Base-by-base conservation (phyloP, 2,888 invertebrate genomes). In the Aleiodes leptofemur region DNA sequence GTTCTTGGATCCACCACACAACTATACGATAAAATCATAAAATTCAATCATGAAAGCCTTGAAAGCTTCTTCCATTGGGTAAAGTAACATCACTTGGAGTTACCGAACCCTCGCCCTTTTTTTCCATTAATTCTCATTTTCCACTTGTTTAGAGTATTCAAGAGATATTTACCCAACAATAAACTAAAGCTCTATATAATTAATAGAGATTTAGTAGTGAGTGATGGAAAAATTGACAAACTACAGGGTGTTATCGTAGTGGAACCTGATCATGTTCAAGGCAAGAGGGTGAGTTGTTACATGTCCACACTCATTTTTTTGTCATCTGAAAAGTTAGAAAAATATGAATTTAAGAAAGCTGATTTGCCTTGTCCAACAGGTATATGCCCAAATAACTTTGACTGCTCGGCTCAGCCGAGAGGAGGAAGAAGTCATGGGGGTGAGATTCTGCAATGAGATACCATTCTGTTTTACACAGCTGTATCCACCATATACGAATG, bases 381-480 rank as follows among this genome's bases (percentile, higher is more conserved):
- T 96, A 48, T 96, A 93, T 88, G 96, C 95, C 56, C 96, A 96
- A 90, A 93, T 96, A 80, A 95, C 98, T 4, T 92, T 98, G 77
- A 98, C 98, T 14, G 98, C 99, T 90, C 95, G 98, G 82, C 99
- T 99, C 88, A 98, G 98, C 0, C 92, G 98, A 64, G 98, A 99
- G 91, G 98, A 99, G 89, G 96, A 99, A 88, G 98, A 99, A 90
- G 98, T 99, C 31, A 96, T 99, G 94, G 99, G 99, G 0, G 92
- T 99, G 81, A 97, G 98, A 86, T 99, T 99, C 91, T 97, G 98
- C 91, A 99, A 98, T 89, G 98, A 99, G 90, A 96, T 98, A 72
- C 95, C 98, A 87, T 95, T 98, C 94, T 96, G 97, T 85, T 92
- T 97, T 74, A 94, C 95, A 71, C 96, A 97, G 89, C 92, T 97